Conservation (phyloP, 2,113 vertebrate species). For the Podarcis cretensis region DNA sequence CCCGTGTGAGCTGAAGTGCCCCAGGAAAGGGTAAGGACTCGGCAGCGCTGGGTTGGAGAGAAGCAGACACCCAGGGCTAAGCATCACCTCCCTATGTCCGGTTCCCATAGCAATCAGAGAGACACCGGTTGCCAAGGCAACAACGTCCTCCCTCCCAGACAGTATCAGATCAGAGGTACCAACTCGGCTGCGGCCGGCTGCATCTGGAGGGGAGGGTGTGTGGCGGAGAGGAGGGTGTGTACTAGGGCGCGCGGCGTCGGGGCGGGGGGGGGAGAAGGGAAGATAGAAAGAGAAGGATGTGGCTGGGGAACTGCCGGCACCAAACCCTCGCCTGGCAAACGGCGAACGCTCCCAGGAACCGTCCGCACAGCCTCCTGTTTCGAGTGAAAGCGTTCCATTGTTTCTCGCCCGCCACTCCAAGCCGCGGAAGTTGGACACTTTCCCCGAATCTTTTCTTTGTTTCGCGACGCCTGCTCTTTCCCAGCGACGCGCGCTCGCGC, state of each 20-base stretch:
- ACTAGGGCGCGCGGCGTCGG: too few species aligned
- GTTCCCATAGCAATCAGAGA: constrained; percentile 72
- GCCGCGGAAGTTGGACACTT: constrained; percentile 42
- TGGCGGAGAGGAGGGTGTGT: not conserved
- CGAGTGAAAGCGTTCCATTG: not conserved
- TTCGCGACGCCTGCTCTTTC: constrained; percentile 21
- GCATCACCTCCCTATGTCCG: constrained; percentile 65
- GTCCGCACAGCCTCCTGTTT: not conserved
- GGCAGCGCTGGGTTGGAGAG: constrained; percentile 38
- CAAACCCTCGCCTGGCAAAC: constrained; percentile 1
- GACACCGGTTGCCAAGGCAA: constrained; percentile 72
- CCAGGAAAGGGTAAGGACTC: constrained; percentile 27
- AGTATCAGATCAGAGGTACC: constrained; percentile 49
- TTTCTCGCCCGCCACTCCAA: constrained; percentile 2
- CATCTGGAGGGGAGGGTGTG: not conserved
- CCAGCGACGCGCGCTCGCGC: not conserved
- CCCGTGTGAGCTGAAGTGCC: constrained; percentile 13
- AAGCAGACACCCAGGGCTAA: constrained; percentile 46
- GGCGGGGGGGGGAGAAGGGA: too few species aligned
- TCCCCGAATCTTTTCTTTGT: constrained; percentile 36
- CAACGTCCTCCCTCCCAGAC: constrained; percentile 65
- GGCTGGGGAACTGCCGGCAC: constrained; percentile 27
- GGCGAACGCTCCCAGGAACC: not conserved
- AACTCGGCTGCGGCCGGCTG: constrained; percentile 52
- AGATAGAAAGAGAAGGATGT: too few species aligned